phyloP scores from a whole-genome alignment of 1,140 invertebrate genomes.

The Papilio polytes region DNA sequence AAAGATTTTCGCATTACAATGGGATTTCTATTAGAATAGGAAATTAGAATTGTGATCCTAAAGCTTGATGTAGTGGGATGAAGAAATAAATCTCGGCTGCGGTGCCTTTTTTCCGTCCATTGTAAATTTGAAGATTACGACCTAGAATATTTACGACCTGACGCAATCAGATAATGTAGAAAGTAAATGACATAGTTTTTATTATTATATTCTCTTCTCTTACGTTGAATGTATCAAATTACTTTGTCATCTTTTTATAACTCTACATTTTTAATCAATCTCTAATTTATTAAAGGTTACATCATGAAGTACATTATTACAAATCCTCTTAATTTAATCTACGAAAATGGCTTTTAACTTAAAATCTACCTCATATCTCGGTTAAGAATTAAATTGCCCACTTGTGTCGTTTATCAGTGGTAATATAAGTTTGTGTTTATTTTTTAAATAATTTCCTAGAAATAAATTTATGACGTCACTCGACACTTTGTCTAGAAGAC shows the following conservation, averaged over 20 bases:
- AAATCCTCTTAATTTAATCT: too few relatives aligned
- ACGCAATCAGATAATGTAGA: slow-evolving; percentile 25
- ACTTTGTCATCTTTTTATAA: background rate
- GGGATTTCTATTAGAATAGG: background rate
- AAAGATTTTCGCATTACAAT: background rate
- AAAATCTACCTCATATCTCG: too few relatives aligned
- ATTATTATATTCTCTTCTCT: background rate
- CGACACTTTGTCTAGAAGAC: background rate
- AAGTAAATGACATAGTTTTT: background rate
- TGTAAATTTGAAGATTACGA: slow-evolving; percentile 22
- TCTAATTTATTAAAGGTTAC: background rate
- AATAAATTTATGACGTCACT: background rate
- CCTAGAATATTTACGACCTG: slow-evolving; percentile 24
- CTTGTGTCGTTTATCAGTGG: too few relatives aligned
- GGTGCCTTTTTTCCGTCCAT: slow-evolving; percentile 9
- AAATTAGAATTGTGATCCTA: slow-evolving; percentile 25
- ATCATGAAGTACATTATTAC: background rate
- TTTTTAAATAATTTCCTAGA: too few relatives aligned
- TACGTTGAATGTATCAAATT: background rate
- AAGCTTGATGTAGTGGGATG: slow-evolving; percentile 25
- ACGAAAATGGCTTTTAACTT: too few relatives aligned
- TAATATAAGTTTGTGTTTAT: too few relatives aligned
- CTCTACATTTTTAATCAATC: background rate
- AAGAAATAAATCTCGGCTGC: slow-evolving; percentile 16
- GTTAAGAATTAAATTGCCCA: too few relatives aligned